These are phyloP conservation scores for Pluvialis apricaria DNA, from an alignment of 2,113 vertebrate genomes.

Conservation along the genomic window DNA sequence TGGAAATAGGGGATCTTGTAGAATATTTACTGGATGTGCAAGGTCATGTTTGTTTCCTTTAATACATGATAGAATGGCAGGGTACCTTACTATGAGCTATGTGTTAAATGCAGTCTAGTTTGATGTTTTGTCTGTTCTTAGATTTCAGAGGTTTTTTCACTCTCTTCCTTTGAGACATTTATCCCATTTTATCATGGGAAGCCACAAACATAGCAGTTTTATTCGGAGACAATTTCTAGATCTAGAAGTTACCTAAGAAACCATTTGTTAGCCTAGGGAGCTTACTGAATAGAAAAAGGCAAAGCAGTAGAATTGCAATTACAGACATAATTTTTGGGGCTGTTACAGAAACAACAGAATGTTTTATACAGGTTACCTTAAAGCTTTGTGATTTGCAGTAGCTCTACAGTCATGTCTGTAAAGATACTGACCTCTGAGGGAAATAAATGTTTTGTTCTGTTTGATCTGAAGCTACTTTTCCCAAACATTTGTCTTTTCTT, in stretches of 20 bases:
- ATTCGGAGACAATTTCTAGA: neutral
- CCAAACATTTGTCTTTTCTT: constrained; percentile 20
- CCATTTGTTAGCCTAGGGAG: neutral
- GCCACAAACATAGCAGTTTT: neutral
- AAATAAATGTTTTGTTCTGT: neutral
- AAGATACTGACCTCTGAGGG: neutral
- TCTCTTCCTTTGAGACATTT: neutral
- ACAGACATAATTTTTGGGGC: neutral
- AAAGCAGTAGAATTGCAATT: neutral
- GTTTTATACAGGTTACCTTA: neutral
- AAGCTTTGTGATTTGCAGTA: neutral
- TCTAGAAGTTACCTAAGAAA: neutral
- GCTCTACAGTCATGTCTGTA: neutral
- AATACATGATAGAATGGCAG: neutral
- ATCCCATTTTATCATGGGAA: neutral
- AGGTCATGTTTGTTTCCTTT: neutral
- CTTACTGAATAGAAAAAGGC: neutral
- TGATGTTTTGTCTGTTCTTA: neutral
- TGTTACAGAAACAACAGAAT: neutral
- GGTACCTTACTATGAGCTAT: neutral
- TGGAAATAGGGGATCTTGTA: neutral
- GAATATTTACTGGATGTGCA: neutral
- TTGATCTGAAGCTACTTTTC: neutral
- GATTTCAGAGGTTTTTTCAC: neutral
- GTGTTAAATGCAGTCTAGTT: neutral